These are phyloP conservation scores for Tenodera sinensis DNA, from an alignment of 2,888 invertebrate genomes.

Conservation along the genomic window DNA sequence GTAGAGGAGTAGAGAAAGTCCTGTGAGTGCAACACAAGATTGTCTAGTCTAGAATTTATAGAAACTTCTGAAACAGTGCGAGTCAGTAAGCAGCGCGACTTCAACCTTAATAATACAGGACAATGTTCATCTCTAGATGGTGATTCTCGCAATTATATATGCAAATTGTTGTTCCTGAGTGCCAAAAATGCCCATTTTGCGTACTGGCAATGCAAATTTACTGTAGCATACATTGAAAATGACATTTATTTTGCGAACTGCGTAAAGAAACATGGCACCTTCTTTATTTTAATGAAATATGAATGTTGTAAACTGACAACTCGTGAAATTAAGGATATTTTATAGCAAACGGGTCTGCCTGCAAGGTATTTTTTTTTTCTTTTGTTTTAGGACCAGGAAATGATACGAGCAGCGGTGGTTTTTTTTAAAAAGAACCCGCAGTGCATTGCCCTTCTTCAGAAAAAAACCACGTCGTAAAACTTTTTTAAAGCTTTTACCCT, in stretches of 20 bases:
- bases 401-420: no score
- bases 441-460: background rate
- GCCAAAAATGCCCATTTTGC: background rate
- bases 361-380: background rate
- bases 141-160: no score
- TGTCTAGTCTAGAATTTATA: no score
- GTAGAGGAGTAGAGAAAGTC: no score
- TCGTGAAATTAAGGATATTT: background rate
- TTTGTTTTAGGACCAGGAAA: no score
- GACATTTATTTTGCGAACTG: background rate
- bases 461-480: background rate
- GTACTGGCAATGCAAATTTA: background rate
- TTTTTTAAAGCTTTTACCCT: background rate
- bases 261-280: background rate
- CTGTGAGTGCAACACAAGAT: no score
- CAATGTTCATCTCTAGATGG: no score
- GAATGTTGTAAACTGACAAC: background rate
- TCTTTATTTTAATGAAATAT: background rate
- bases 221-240: background rate
- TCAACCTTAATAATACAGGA: no score
- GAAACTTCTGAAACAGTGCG: no score
- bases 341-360: background rate
- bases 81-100: accelerated
- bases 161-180: no score
- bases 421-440: background rate